A percentile compares a stretch with the other conserved stretches of the same genome.
Conservation (phyloP, 1,140 invertebrate genomes). For the Zaprionus africanus region DNA sequence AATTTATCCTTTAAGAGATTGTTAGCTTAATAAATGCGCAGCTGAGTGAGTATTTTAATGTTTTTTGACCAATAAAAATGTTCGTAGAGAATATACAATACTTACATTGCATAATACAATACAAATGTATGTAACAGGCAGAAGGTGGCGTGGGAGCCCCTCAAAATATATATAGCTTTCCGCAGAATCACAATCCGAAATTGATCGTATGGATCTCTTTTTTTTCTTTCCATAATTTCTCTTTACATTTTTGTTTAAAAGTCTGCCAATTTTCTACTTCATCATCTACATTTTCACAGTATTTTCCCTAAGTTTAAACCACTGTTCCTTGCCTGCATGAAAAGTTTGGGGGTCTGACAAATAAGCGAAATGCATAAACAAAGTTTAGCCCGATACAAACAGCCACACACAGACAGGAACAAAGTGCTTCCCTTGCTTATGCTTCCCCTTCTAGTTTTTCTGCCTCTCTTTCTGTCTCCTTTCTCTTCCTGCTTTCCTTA, state of each 20-base stretch:
- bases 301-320: not conserved
- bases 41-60: no score
- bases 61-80: no score
- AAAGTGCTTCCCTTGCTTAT: not conserved
- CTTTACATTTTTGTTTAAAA: not conserved
- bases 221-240: not conserved
- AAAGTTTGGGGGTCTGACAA: slow-evolving; percentile 36
- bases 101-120: no score
- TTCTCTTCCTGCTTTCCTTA: not conserved
- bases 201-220: not conserved
- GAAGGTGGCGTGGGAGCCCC: no score
- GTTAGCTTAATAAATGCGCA: no score
- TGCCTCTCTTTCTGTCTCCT: not conserved
- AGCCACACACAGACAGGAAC: slow-evolving; percentile 11
- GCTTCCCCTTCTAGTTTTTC: not conserved
- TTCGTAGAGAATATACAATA: no score
- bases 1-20: no score
- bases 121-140: no score
- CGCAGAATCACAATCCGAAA: no score
- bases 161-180: no score
- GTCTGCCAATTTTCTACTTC: no score
- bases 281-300: not conserved
- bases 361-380: slow-evolving; percentile 54
- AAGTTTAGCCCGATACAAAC: slow-evolving; percentile 37
- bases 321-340: not conserved